A percentile compares a stretch with the other conserved stretches of the same genome.
Evolutionary conservation across 2,797 vertebrate species (phyloP).

Genomic region (Rallus crepitans): DNA sequence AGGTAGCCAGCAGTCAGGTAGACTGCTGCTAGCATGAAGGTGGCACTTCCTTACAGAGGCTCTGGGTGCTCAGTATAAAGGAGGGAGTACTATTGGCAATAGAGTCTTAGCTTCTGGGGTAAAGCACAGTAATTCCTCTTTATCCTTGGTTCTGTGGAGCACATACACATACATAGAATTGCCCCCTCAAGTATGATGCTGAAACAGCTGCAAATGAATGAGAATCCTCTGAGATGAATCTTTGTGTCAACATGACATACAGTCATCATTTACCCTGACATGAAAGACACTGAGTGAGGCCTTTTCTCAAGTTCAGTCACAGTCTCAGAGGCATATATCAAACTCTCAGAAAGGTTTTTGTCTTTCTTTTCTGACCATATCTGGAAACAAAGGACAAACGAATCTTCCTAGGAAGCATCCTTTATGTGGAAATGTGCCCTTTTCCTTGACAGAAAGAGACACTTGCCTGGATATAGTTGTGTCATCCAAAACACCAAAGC

Average conservation of each 20-base stretch:
- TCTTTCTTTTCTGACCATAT: neutral
- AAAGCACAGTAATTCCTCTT: neutral
- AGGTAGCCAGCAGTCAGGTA: neutral
- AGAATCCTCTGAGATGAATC: neutral
- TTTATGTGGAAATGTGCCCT: neutral
- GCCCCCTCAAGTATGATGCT: neutral
- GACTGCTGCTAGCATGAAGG: neutral
- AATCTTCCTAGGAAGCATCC: neutral
- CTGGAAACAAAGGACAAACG: neutral
- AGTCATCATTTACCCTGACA: neutral
- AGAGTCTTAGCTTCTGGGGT: neutral
- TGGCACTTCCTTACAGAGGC: neutral
- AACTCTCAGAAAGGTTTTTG: neutral
- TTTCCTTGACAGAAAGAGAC: neutral
- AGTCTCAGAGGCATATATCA: neutral
- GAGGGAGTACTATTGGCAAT: neutral
- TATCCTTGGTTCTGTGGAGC: neutral
- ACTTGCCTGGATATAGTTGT: neutral
- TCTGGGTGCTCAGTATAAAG: neutral
- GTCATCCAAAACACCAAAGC: neutral
- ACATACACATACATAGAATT: neutral
- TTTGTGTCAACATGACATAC: neutral
- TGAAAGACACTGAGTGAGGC: neutral
- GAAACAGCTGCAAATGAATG: neutral
- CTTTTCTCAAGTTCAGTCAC: neutral